A percentile compares a stretch with the other conserved stretches of the same genome.
Conservation (phyloP, 2,888 invertebrate species). For the Synergus itoensis region DNA sequence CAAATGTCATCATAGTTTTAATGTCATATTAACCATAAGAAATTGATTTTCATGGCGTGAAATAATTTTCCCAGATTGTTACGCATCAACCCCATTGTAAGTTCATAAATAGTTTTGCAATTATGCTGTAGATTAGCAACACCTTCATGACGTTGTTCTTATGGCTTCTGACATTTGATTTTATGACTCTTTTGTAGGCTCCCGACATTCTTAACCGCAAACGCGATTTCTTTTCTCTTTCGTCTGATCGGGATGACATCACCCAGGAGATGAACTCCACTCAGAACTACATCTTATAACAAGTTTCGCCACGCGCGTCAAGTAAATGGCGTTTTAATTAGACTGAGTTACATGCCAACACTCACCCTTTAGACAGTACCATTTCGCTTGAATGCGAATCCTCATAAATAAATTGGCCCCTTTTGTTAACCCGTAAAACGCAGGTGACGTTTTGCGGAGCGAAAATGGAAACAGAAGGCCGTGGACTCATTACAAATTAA, state of each 20-base stretch:
- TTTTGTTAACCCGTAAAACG: background rate
- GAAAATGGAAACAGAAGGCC: background rate
- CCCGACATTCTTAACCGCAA: background rate
- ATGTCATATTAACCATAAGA: no score
- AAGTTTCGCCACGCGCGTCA: slow-evolving; percentile 5
- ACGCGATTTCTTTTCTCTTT: background rate
- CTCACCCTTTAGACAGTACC: background rate
- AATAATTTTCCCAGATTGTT: slow-evolving; percentile 12
- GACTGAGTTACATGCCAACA: background rate
- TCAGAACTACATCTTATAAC: slow-evolving; percentile 1
- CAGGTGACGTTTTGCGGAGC: background rate
- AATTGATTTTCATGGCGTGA: background rate
- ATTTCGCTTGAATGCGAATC: background rate
- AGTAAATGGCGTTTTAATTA: slow-evolving; percentile 8
- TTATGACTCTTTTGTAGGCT: slow-evolving; percentile 27
- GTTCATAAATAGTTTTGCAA: slow-evolving; percentile 16
- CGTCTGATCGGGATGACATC: slow-evolving; percentile 4
- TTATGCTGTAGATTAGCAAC: slow-evolving; percentile 24
- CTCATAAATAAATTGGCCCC: background rate
- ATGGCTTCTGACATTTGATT: slow-evolving; percentile 18
- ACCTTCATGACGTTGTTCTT: background rate
- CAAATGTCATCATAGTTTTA: no score
- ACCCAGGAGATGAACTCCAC: background rate
- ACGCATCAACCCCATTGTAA: slow-evolving; percentile 14
- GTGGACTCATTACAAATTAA: background rate